These are phyloP conservation scores for Entomobrya proxima DNA, from an alignment of 2,888 invertebrate genomes.

Conservation along the genomic window DNA sequence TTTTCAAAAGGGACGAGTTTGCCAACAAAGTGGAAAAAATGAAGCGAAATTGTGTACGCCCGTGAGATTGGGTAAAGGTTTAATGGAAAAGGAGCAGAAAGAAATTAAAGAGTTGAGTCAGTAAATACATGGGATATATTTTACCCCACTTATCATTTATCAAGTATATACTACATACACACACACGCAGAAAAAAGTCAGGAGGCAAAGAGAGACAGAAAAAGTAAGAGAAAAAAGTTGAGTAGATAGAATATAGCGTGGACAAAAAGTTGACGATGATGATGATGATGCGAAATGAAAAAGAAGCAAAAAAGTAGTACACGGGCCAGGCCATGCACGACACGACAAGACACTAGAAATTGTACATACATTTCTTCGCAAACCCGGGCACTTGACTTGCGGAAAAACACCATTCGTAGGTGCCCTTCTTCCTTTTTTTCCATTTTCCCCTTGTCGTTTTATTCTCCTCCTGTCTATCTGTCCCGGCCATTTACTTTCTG, in stretches of 20 bases:
- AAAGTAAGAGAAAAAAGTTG: neutral
- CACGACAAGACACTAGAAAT: neutral
- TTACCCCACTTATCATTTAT: constrained; percentile 8
- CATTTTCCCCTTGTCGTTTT: neutral
- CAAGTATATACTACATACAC: neutral
- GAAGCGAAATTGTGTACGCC: neutral
- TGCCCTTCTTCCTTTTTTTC: too few species aligned
- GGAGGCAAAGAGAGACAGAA: neutral
- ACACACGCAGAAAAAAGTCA: neutral
- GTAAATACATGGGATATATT: neutral
- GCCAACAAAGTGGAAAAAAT: constrained; percentile 30
- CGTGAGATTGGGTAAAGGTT: neutral
- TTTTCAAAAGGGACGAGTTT: constrained; percentile 29
- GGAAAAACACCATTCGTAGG: too few species aligned
- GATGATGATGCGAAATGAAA: constrained; percentile 17
- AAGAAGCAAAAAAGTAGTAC: neutral
- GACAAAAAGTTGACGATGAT: constrained; percentile 23
- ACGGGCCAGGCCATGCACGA: neutral
- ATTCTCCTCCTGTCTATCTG: neutral
- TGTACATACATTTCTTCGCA: neutral
- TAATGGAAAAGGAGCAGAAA: neutral
- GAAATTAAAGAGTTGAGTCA: constrained; percentile 19
- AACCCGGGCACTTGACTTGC: neutral
- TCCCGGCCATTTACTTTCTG: neutral
- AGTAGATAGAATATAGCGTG: constrained; percentile 6